Evolutionary conservation across 2,113 vertebrate genomes (phyloP).

Genomic region (Microtus montanus): DNA sequence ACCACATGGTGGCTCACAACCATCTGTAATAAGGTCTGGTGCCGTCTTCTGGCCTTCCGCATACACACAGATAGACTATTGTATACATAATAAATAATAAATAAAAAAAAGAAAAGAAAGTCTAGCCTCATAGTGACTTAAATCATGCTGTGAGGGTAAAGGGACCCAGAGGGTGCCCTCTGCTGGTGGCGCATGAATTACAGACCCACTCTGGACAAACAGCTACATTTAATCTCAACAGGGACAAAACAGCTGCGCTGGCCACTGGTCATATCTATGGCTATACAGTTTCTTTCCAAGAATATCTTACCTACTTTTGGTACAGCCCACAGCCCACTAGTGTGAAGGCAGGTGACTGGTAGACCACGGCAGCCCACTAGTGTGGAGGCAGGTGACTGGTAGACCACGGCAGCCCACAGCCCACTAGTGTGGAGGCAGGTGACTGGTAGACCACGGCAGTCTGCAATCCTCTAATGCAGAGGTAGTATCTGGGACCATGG

Average conservation of each 20-base stretch:
- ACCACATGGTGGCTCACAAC: no score
- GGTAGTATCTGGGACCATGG: not conserved
- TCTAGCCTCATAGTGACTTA: not conserved
- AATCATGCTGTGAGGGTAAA: not conserved
- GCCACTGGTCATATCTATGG: not conserved
- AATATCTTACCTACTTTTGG: conserved; percentile 19
- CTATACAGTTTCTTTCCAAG: not conserved
- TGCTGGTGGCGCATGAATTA: not conserved
- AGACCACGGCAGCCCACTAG: not conserved
- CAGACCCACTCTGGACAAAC: not conserved
- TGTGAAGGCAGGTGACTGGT: not conserved
- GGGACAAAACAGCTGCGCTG: not conserved
- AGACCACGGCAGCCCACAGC: not conserved
- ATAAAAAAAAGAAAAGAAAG: no score
- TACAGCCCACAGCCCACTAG: not conserved
- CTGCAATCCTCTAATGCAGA: not conserved
- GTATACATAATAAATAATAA: no score
- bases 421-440: not conserved
- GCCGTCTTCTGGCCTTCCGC: no score
- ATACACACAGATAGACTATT: no score
- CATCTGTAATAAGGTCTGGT: no score
- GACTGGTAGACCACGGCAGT: not conserved
- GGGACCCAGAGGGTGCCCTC: not conserved
- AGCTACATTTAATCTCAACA: not conserved
- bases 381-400: not conserved